Percentiles rank a stretch among this genome's conserved stretches.
phyloP scores from a whole-genome alignment of 2,888 invertebrate genomes.

The Leptinotarsa rubiginosa region DNA sequence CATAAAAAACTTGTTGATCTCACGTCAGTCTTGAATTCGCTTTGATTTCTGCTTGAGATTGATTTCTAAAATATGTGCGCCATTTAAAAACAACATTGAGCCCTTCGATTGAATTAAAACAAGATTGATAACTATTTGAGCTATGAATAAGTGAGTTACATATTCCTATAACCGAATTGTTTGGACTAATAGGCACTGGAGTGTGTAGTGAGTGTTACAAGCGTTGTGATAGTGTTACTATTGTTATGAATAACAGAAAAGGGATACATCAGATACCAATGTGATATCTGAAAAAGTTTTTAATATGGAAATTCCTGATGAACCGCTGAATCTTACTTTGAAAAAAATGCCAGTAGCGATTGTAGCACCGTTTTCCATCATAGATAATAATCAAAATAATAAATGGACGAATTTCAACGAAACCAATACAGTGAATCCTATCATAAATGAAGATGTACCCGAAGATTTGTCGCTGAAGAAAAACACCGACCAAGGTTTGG shows the following conservation, averaged over 20 bases:
- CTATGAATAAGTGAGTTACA: not conserved
- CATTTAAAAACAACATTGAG: not conserved
- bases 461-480: conserved; percentile 63
- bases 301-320: conserved; percentile 63
- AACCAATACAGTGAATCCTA: conserved; percentile 43
- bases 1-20: conserved; percentile 66
- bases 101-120: not conserved
- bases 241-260: not conserved
- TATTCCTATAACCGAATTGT: not conserved
- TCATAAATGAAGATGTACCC: conserved; percentile 64
- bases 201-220: conserved; percentile 1
- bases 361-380: conserved; percentile 66
- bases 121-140: not conserved
- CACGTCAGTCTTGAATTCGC: conserved; percentile 29
- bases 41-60: conserved; percentile 18
- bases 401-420: conserved; percentile 50
- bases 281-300: not conserved
- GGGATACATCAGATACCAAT: not conserved
- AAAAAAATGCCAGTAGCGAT: conserved; percentile 70
- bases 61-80: conserved; percentile 9
- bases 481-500: conserved; percentile 50
- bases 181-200: not conserved
- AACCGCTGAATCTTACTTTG: conserved; percentile 68
- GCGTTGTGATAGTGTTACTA: not conserved
- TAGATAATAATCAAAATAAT: conserved; percentile 52